A percentile compares a stretch with the other conserved stretches of the same genome.
Conservation (phyloP, 2,888 invertebrate genomes). For the Spodoptera littoralis region DNA sequence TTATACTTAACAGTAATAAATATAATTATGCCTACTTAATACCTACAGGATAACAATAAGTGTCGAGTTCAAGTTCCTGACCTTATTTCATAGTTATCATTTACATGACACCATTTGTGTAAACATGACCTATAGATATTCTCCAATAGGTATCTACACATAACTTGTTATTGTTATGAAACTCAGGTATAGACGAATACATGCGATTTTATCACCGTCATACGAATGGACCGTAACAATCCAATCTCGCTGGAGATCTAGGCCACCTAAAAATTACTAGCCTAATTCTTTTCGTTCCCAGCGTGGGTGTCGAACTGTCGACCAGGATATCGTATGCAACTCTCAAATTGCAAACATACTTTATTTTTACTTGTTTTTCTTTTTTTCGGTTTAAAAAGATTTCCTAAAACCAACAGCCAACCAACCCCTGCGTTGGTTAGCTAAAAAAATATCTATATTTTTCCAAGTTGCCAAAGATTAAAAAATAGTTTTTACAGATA, state of each 20-base stretch:
- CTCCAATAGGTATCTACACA: no score
- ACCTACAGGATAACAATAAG: no score
- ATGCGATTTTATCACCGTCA: constrained; percentile 25
- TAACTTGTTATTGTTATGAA: constrained; percentile 16
- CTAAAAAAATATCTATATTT: background rate
- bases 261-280: constrained; percentile 59
- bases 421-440: no score
- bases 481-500: constrained; percentile 6
- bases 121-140: no score
- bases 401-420: no score
- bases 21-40: no score
- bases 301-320: constrained; percentile 35
- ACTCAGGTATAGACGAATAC: constrained; percentile 11
- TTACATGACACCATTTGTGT: no score
- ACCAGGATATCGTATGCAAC: constrained; percentile 34
- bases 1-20: no score
- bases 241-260: constrained; percentile 54
- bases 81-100: no score
- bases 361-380: no score
- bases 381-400: background rate
- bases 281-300: constrained; percentile 49
- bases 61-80: no score
- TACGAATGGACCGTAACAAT: constrained; percentile 39
- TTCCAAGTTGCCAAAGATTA: constrained; percentile 9
- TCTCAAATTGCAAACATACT: constrained; percentile 18